Evolutionary conservation across 2,888 invertebrate genomes (phyloP), one percentile per base, ranked within the genome.

Genomic region (Vanessa cardui): DNA sequence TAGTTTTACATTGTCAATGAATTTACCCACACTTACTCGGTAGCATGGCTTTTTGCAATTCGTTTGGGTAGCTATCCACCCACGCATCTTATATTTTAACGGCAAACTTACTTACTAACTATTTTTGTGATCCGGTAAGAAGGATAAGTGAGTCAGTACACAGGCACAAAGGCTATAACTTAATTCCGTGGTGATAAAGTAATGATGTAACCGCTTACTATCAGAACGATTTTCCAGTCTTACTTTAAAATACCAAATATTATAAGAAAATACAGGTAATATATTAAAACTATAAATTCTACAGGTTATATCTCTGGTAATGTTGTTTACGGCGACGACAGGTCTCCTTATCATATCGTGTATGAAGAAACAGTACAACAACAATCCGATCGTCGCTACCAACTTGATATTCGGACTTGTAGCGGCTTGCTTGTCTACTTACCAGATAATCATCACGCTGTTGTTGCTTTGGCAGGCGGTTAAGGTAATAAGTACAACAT

Each of bases 371-470:
- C 63, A 59, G 0, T 78, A 70, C 62, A 82, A 82, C 61, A 71
- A 62, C 1, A 68, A 77, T 0, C 80, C 87, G 0, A 20, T 79
- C 0, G 18, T 68, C 1, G 86, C 84, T 0, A 66, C 80, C 2
- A 77, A 85, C 45, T 62, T 86, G 21, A 68, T 89, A 5, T 81
- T 85, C 26, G 75, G 79, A 0, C 68, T 88, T 4, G 82, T 83
- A 20, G 71, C 78, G 1, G 69, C 73, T 8, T 75, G 78, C 21
- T 68, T 85, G 7, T 84, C 86, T 0, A 1, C 76, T 6, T 89
- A 89, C 63, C 84, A 89, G 73, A 76, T 87, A 2, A 5, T 79
- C 1, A 78, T 89, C 65, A 82, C 87, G 0, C 21, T 74, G 9
- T 59, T 85, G 15, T 67, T 90, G 39, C 69, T 85, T 16, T 81